Conservation (phyloP, 1,140 invertebrate genomes). For the Orchesella cincta region DNA sequence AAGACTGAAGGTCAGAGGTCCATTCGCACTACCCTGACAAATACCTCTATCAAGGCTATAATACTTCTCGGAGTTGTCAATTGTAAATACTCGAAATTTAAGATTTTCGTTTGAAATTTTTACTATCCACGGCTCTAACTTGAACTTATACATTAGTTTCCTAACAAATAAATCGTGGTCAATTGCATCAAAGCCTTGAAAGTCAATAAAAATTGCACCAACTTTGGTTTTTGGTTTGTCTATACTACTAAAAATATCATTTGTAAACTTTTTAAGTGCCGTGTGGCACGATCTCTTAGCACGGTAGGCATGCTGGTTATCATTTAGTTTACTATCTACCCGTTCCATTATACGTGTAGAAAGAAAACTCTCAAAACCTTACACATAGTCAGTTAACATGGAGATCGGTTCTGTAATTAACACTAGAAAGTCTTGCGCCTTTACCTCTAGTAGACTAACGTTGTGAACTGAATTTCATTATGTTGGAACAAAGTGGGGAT, state of each 20-base stretch:
- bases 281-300: neutral
- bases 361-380: slow-evolving; percentile 8
- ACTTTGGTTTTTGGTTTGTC: slow-evolving; percentile 40
- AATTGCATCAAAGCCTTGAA: slow-evolving; percentile 49
- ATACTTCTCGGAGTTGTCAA: neutral
- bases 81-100: neutral
- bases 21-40: slow-evolving; percentile 52
- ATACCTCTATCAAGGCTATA: slow-evolving; percentile 40
- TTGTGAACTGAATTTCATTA: no score
- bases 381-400: neutral
- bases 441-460: no score
- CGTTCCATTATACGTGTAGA: neutral
- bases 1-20: slow-evolving; percentile 49
- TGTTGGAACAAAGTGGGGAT: no score
- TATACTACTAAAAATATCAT: slow-evolving; percentile 10
- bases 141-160: slow-evolving; percentile 20
- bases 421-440: neutral
- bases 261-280: neutral
- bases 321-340: neutral
- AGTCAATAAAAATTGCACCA: slow-evolving; percentile 49
- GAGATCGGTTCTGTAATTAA: slow-evolving; percentile 25
- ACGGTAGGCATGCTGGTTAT: slow-evolving; percentile 22
- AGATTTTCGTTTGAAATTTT: neutral
- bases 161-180: slow-evolving; percentile 36
- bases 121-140: neutral